Conservation (phyloP, 2,113 vertebrate genomes). For the Engystomops pustulosus region DNA sequence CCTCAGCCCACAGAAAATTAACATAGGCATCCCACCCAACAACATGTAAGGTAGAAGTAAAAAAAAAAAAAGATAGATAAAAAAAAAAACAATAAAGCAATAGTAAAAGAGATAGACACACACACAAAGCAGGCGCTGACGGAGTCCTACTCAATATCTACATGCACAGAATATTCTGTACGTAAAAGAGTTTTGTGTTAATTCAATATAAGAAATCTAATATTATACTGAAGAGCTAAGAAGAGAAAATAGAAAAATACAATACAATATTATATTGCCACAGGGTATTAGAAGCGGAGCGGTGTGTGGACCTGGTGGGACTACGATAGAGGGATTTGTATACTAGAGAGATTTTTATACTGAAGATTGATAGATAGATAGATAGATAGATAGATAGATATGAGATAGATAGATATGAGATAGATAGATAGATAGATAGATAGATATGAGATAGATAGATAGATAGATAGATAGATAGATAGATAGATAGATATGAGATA, state of each 20-base stretch:
- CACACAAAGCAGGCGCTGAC: neutral
- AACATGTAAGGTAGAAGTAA: neutral
- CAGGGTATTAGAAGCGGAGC: neutral
- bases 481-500: neutral
- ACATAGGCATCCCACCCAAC: slow-evolving; percentile 26
- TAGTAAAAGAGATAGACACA: neutral
- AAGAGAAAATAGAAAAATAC: neutral
- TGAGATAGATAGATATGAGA: neutral
- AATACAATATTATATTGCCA: neutral
- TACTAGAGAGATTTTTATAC: too few species aligned
- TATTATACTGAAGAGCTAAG: neutral
- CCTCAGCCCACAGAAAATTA: slow-evolving; percentile 30
- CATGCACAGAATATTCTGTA: neutral
- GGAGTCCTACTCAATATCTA: neutral
- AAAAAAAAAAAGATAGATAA: neutral
- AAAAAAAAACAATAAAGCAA: neutral
- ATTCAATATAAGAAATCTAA: neutral
- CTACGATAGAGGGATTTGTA: too few species aligned
- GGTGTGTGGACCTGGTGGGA: neutral
- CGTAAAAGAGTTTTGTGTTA: neutral
- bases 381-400: too few species aligned
- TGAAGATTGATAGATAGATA: too few species aligned
- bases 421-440: too few species aligned
- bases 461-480: too few species aligned
- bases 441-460: too few species aligned